Percentiles rank a stretch among this genome's conserved stretches.
Conservation (phyloP, 2,888 invertebrate genomes). For the Leptinotarsa haldemani region DNA sequence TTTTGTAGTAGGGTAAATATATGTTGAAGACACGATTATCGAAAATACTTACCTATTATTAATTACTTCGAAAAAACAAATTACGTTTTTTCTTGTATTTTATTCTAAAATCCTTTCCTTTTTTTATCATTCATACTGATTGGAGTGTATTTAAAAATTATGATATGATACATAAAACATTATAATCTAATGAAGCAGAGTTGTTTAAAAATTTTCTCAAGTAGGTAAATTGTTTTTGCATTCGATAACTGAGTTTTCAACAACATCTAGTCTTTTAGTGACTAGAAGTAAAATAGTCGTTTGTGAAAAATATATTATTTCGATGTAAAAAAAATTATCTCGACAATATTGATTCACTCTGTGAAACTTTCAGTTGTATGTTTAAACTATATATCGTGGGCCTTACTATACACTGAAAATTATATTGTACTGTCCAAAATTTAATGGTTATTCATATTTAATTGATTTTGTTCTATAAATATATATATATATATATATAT, state of each 20-base stretch:
- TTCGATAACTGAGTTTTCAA: slow-evolving; percentile 37
- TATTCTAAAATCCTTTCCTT: too few relatives aligned
- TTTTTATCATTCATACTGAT: too few relatives aligned
- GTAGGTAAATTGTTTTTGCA: too few relatives aligned
- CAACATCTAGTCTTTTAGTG: slow-evolving; percentile 53
- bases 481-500: too few relatives aligned
- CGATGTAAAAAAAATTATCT: slow-evolving; percentile 60
- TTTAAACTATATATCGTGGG: slow-evolving; percentile 68
- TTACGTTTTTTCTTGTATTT: not conserved
- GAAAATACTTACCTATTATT: not conserved
- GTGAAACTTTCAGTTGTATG: slow-evolving; percentile 67
- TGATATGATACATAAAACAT: too few relatives aligned
- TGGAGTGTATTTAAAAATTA: too few relatives aligned
- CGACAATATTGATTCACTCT: slow-evolving; percentile 68
- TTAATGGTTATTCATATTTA: slow-evolving; percentile 53
- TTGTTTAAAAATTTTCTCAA: too few relatives aligned
- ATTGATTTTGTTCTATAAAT: not conserved
- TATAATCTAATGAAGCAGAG: too few relatives aligned
- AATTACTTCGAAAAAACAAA: not conserved
- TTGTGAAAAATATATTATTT: slow-evolving; percentile 61
- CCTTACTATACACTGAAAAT: slow-evolving; percentile 69
- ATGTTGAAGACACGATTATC: slow-evolving; percentile 18
- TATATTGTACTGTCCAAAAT: slow-evolving; percentile 67
- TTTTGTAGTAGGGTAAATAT: slow-evolving; percentile 27
- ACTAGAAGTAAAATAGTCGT: slow-evolving; percentile 59